Base-by-base conservation (phyloP, 2,888 invertebrate genomes). In the Drosophila anomelani region DNA sequence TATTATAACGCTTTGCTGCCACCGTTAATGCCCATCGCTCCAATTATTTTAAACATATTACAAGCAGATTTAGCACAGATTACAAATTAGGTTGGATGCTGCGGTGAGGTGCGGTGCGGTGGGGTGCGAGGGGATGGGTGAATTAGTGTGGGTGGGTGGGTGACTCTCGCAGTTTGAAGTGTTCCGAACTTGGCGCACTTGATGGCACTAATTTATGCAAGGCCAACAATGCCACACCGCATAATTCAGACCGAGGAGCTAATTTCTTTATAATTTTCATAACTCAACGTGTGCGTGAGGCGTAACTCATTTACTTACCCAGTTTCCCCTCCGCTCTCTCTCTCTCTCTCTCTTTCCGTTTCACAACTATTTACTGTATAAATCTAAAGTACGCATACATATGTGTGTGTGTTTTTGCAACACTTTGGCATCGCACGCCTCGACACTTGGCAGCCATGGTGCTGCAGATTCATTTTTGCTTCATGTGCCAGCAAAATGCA, bases 181-280 rank as follows among this genome's bases (percentile, higher is more conserved):
- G 66, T 26, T 63, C 61, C 64, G 70, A 67, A 68, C 60, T 66
- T 69, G 77, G 62, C 69, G 63, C 66, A 78, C 72, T 79, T 77
- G 73, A 80, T 55, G 79, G 71, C 76, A 76, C 73, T 83, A 79
- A 83, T 83, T 85, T 81, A 83, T 85, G 86, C 83, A 77, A 47
- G 56, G 41, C 55, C 74, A 81, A 78, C 78, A 82, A 81, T 71
- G 73, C 75, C 75, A 62, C 75, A 79, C 81, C 78, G 81, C 70
- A 83, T 81, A 81, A 81, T 84, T 74, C 86, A 66, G 63, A 41
- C 64, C 61, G 81, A 76, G 78, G 58, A 58, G 84, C 84, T 86
- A 86, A 86, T 83, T 86, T 86, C 78, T 78, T 84, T 84, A 86
- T 86, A 81, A 86, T 81, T 81, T 86, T 86, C 80, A 84, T 80